Evolutionary conservation across 2,113 vertebrate species (phyloP), one percentile per base, ranked within the genome.

Genomic region (Microcebus lehilahytsara): DNA sequence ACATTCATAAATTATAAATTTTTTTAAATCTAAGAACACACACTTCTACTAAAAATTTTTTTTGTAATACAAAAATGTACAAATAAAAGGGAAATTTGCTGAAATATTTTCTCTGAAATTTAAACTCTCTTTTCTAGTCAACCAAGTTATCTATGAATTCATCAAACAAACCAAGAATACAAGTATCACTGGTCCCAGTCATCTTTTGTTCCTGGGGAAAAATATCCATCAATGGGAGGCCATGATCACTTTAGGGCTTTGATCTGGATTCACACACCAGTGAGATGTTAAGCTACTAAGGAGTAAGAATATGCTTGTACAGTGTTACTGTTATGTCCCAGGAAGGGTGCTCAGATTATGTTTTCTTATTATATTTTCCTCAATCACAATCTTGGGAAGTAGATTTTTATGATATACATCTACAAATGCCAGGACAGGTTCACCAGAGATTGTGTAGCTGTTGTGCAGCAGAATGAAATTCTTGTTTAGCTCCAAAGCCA

Each of bases 41-140:
- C 51, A 94, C 89, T 78, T 93, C 46, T 96, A 9, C 66, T 87
- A 34, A 58, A 49, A 86, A 80, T 66, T 30, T 14, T 75, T 89
- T 83, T 20, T 46, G 72, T 83, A 93, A 80, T 9, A 93, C 49
- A 58, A 92, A 95, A 93, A 78, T 85, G 12, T 71, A 14, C n/a
- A 62, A 69, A 53, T n/a, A 72, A 66, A 95, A 92, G 62, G 16
- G 22, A 87, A 74, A 14, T 81, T 81, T 88, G 30, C 30, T 77
- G 22, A 88, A 85, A 53, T 77, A 74, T 56, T 95, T 92, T 10
- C 34, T 95, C 64, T 77, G 79, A 71, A 64, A 53, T 71, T 56
- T 77, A 66, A 85, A 62, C 10, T 22, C 27, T 40, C 13, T 72
- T 95, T 86, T 86, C 49, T 3, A 95, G 11, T 42, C 72, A 91